Evolutionary conservation across 2,113 vertebrate species (phyloP), one percentile per base, ranked within the genome.

Genomic region (Charadrius vociferus): DNA sequence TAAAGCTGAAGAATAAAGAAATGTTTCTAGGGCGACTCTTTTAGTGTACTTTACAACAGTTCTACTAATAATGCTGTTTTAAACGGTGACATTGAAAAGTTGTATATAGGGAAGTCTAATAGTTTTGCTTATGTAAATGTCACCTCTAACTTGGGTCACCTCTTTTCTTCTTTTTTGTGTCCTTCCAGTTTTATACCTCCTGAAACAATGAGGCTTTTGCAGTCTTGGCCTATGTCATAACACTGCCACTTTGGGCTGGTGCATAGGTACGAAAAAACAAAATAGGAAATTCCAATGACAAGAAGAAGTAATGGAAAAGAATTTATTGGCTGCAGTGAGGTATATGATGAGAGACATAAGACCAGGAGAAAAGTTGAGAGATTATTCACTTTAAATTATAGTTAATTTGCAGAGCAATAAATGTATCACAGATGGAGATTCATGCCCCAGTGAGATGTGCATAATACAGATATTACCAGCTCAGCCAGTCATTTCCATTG

Each of bases 251-350:
- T n/a, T 12, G 36, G 37, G 36, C 52, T 80, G 70, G 32, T 32
- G 24, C 45, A 3, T 14, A 4, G 14, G 14, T 53, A 41, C 52
- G 30, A 24, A 71, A 85, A 65, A 75, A 22, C 58, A 80, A 85
- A 88, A 65, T 14, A 2, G 5, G 39, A 89, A 81, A 90, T 81
- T 49, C 45, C 71, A 90, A 32, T 2, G 11, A 78, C 34, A 39
- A 68, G 39, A 30, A 67, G 20, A 58, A 93, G 70, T 74, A 81
- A 81, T 95, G 81, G 84, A 66, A 83, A 90, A 87, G 88, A 59
- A 82, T 97, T 97, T 97, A 97, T 97, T 97, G 4, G 90, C 74
- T 91, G 71, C 66, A 93, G 78, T 95, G 94, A 93, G 91, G 86
- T 96, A 55, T 96, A 73, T 91, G 41, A 58, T 88, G 56, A 82